Percentiles rank a stretch among this genome's conserved stretches.
phyloP scores from a whole-genome alignment of 1,140 invertebrate genomes.

The Bombus vancouverensis region DNA sequence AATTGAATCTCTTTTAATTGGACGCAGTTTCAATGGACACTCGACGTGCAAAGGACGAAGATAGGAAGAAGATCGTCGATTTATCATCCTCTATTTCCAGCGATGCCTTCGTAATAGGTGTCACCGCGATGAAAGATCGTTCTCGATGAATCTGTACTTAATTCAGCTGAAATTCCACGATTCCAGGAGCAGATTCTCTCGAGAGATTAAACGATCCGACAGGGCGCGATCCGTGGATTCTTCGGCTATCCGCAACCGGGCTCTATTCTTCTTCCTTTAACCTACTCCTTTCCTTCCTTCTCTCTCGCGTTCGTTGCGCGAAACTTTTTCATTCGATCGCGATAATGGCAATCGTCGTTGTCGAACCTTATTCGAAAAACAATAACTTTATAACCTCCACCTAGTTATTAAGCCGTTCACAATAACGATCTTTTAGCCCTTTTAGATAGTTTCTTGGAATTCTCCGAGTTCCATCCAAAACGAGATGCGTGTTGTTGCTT shows the following conservation, averaged over 20 bases:
- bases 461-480: neutral
- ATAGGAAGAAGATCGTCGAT: neutral
- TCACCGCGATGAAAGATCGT: conserved; percentile 24
- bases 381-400: conserved; percentile 25
- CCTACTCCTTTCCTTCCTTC: too few species aligned
- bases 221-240: conserved; percentile 18
- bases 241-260: neutral
- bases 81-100: neutral
- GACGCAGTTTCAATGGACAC: conserved; percentile 20
- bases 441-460: neutral
- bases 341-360: neutral
- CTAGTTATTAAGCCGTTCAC: conserved; percentile 30
- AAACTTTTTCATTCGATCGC: conserved; percentile 7
- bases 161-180: conserved; percentile 28
- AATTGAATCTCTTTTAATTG: conserved; percentile 40
- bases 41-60: neutral
- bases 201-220: conserved; percentile 9
- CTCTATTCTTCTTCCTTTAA: neutral
- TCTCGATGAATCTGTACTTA: conserved; percentile 37
- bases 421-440: conserved; percentile 12
- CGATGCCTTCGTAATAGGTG: conserved; percentile 22
- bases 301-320: neutral
- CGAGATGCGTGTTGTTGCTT: neutral
- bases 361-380: conserved; percentile 30
- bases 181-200: neutral